A percentile compares a stretch with the other conserved stretches of the same genome.
These are phyloP conservation scores for Cecidostiba fungosa DNA, from an alignment of 2,888 invertebrate species.

Conservation along the genomic window DNA sequence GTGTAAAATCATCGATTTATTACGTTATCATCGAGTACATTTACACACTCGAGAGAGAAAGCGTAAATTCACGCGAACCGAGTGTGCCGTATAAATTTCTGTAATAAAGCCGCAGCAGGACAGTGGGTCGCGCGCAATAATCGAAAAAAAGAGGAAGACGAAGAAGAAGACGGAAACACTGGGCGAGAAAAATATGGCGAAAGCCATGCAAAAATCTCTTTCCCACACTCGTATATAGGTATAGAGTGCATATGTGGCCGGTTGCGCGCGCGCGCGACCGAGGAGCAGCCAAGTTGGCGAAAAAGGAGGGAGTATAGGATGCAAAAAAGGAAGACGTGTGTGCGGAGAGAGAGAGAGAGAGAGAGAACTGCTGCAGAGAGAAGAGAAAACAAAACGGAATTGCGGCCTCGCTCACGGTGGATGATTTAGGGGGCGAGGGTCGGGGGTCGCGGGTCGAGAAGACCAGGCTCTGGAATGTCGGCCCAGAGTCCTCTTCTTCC, in stretches of 20 bases:
- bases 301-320: constrained; percentile 53
- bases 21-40: background rate
- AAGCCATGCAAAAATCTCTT: constrained; percentile 65
- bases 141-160: constrained; percentile 25
- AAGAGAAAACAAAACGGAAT: constrained; percentile 79
- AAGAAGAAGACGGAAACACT: constrained; percentile 28
- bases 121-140: constrained; percentile 34
- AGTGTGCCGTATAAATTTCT: background rate
- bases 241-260: no score
- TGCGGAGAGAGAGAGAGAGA: constrained; percentile 56
- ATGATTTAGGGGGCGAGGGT: constrained; percentile 80
- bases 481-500: constrained; percentile 56
- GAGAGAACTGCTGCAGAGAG: constrained; percentile 39
- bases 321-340: constrained; percentile 23
- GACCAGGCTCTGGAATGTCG: constrained; percentile 75
- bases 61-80: background rate
- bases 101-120: constrained; percentile 21
- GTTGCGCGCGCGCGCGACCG: constrained; percentile 49
- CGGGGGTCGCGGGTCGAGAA: constrained; percentile 79
- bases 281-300: constrained; percentile 16
- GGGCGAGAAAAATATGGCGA: constrained; percentile 47
- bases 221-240: constrained; percentile 65
- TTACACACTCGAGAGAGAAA: background rate
- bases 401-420: constrained; percentile 76
- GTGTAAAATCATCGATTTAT: background rate